phyloP scores from a whole-genome alignment of 2,113 vertebrate species.

The Pandion haliaetus region DNA sequence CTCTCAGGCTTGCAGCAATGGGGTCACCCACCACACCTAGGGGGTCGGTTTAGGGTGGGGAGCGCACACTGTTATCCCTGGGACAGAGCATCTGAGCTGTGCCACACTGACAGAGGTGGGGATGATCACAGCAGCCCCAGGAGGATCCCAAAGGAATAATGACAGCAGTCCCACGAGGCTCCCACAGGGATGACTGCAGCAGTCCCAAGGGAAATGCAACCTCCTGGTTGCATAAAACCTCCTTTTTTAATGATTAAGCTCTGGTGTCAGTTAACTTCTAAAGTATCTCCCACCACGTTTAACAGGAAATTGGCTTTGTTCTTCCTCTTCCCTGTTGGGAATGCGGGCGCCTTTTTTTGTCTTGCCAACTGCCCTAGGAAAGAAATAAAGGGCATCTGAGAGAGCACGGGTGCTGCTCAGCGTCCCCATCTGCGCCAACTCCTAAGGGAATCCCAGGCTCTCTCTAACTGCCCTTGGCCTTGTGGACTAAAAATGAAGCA shows the following conservation, averaged over 20 bases:
- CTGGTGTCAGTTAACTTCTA: not conserved
- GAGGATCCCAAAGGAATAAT: not conserved
- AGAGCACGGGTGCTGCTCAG: not conserved
- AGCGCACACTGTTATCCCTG: fast-evolving
- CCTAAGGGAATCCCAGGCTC: not conserved
- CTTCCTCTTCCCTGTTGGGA: conserved; percentile 19
- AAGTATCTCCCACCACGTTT: not conserved
- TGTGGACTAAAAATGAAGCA: not conserved
- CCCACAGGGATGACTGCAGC: not conserved
- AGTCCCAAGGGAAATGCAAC: not conserved
- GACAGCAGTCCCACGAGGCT: not conserved
- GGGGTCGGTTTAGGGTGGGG: not conserved
- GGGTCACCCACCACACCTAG: fast-evolving
- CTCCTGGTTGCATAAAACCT: not conserved
- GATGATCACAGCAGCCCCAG: not conserved
- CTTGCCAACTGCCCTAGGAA: not conserved
- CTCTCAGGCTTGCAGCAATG: not conserved
- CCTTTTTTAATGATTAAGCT: not conserved
- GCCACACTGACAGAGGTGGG: not conserved
- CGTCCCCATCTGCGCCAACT: not conserved
- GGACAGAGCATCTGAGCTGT: not conserved
- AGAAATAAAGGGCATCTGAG: not conserved
- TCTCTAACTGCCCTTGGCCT: not conserved
- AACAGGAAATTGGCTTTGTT: conserved; percentile 14
- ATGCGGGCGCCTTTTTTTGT: not conserved